These are phyloP conservation scores for Microcebus jonahi DNA, from an alignment of 2,113 vertebrate species.

Conservation along the genomic window DNA sequence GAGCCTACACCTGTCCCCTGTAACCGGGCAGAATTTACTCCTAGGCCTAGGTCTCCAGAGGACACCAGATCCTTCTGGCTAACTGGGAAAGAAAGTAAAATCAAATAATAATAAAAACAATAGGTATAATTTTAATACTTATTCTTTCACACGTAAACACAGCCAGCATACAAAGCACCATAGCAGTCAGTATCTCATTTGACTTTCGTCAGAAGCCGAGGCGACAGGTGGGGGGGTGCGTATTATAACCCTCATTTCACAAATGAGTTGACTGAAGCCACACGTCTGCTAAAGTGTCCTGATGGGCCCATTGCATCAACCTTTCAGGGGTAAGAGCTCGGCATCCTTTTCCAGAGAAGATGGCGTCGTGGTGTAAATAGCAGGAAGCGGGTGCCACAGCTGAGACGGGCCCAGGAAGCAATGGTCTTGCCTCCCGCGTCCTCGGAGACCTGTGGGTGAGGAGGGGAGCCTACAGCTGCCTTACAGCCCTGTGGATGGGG, in stretches of 20 bases:
- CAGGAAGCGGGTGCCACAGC: not conserved
- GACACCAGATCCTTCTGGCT: not conserved
- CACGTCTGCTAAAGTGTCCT: not conserved
- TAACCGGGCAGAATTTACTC: not conserved
- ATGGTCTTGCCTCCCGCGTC: not conserved
- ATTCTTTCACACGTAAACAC: not conserved
- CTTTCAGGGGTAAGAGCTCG: not conserved
- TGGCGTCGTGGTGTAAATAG: not conserved
- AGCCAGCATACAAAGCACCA: not conserved
- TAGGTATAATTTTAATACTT: not conserved
- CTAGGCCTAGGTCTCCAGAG: not conserved
- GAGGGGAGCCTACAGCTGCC: not conserved
- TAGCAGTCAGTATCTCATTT: not conserved
- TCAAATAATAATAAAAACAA: not conserved
- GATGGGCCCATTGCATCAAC: not conserved
- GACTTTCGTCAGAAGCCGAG: not conserved
- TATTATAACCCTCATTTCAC: not conserved
- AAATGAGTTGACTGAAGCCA: not conserved
- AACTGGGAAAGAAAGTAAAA: not conserved
- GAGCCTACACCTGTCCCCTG: not conserved
- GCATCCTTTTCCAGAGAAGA: not conserved
- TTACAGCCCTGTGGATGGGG: not conserved
- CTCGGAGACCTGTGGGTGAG: not conserved
- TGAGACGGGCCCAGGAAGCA: not conserved
- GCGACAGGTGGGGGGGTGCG: rapidly evolving